Conservation (phyloP, 2,113 vertebrate genomes). For the Himantopus leucocephalus region DNA sequence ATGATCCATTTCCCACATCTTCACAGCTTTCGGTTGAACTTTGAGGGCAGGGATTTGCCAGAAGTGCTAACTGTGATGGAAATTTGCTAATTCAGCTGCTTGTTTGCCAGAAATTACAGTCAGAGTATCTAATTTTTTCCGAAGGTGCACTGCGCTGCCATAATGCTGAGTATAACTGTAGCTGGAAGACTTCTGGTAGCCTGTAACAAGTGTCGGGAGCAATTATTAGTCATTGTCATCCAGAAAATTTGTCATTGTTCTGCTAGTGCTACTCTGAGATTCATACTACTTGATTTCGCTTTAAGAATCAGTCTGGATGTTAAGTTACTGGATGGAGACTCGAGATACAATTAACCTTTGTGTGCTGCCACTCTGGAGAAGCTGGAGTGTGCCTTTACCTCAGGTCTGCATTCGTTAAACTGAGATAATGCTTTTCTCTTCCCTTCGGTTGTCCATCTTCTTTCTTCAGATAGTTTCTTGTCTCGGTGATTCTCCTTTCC, state of each 20-base stretch:
- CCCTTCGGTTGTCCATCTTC: neutral
- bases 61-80: neutral
- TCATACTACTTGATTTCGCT: neutral
- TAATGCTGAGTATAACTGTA: neutral
- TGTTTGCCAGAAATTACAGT: neutral
- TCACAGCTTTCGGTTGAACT: neutral
- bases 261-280: neutral
- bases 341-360: neutral
- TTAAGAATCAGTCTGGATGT: neutral
- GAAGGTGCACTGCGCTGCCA: neutral
- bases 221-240: constrained; percentile 19
- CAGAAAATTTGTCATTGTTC: neutral
- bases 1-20: neutral
- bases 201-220: neutral
- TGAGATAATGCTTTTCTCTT: neutral
- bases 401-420: neutral
- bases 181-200: neutral
- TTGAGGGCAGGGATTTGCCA: neutral
- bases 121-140: neutral
- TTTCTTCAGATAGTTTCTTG: neutral
- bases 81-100: neutral
- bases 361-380: neutral
- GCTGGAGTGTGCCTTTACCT: neutral
- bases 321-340: neutral
- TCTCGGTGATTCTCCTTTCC: neutral